A percentile compares a stretch with the other conserved stretches of the same genome.
phyloP scores from a whole-genome alignment of 2,888 invertebrate genomes.

The Yponomeuta cagnagella region DNA sequence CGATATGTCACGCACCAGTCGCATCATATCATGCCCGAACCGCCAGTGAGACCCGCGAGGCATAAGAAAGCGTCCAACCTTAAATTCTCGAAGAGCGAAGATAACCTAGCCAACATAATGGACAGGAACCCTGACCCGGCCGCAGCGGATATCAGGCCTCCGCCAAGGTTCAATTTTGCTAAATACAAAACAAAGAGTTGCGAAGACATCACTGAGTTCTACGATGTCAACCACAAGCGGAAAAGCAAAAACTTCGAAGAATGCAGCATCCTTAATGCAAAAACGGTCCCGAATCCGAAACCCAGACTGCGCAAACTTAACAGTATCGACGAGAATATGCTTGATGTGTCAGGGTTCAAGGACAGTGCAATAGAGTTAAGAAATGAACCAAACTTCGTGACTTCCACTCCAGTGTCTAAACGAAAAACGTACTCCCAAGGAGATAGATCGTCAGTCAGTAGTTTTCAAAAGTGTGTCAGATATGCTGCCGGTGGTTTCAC shows the following conservation, averaged over 20 bases:
- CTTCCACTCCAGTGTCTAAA: slow-evolving; percentile 59
- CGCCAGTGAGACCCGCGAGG: slow-evolving; percentile 54
- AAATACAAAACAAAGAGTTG: slow-evolving; percentile 64
- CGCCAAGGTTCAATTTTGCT: slow-evolving; percentile 33
- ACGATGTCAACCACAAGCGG: slow-evolving; percentile 49
- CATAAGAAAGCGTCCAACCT: slow-evolving; percentile 38
- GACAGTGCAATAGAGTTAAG: slow-evolving; percentile 55
- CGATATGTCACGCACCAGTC: slow-evolving; percentile 34
- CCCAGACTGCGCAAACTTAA: slow-evolving; percentile 34
- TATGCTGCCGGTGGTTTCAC: slow-evolving; percentile 39
- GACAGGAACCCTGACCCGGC: slow-evolving; percentile 43
- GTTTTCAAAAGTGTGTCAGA: slow-evolving; percentile 55
- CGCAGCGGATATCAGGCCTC: slow-evolving; percentile 32
- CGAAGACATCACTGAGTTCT: slow-evolving; percentile 61
- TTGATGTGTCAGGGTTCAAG: slow-evolving; percentile 37
- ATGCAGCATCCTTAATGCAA: slow-evolving; percentile 61
- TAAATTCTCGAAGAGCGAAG: slow-evolving; percentile 60
- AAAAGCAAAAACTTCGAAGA: slow-evolving; percentile 61
- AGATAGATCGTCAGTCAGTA: slow-evolving; percentile 44
- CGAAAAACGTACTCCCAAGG: slow-evolving; percentile 51
- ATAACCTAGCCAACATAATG: slow-evolving; percentile 56
- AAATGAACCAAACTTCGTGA: slow-evolving; percentile 43
- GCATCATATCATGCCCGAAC: slow-evolving; percentile 21
- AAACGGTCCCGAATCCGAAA: slow-evolving; percentile 28
- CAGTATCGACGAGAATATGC: slow-evolving; percentile 52